Base-by-base conservation (phyloP, 2,888 invertebrate species). In the Eupithecia dodoneata region DNA sequence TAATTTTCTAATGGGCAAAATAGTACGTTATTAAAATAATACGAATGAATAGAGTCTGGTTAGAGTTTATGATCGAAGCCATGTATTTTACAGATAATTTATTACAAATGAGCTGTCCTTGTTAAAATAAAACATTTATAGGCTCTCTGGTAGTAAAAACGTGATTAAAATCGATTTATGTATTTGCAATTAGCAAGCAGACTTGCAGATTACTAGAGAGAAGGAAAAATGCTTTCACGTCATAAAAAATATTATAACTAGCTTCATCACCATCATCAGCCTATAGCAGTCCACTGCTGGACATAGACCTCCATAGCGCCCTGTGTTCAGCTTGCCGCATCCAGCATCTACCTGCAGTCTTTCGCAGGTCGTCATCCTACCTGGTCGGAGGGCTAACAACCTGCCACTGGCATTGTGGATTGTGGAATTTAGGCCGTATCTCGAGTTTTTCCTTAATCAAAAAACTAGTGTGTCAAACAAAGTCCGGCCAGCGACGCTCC, bases 111-210 rank as follows among this genome's bases (percentile, higher is more conserved):
- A 71, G 65, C 44, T 75, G 55, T 76, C 75, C 41, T 13, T 47
- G 67, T 72, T 49, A 72, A 71, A 66, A 71, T 69, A 69, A 55
- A 69, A 63, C 59, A 67, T 41, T 74, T 75, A 71, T 71, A 49
- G 70, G 45, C 30, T 70, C 15, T 69, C 44, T 30, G 75, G 75
- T 41, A 59, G 67, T 76, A 76, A 76, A 75, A 47, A 70, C 63
- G 18, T 49, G 18, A 65, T 71, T 44, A n/a, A n/a, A 69, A 47
- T 47, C 15, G 12, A 47, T n/a, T 69, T 69, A 41, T 45, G 55
- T 72, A 76, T 67, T 13, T 55, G 66, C 75, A 76, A 76, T 76
- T 72, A 76, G 75, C 52, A 3, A 66, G n/a, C 15, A 44, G 7
- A 42, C 63, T 65, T 72, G 44, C 4, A 42, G 55, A 59, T 72